Percentiles rank a stretch among this genome's conserved stretches.
These are phyloP conservation scores for Laspeyria flexula DNA, from an alignment of 2,888 invertebrate species.

Conservation along the genomic window DNA sequence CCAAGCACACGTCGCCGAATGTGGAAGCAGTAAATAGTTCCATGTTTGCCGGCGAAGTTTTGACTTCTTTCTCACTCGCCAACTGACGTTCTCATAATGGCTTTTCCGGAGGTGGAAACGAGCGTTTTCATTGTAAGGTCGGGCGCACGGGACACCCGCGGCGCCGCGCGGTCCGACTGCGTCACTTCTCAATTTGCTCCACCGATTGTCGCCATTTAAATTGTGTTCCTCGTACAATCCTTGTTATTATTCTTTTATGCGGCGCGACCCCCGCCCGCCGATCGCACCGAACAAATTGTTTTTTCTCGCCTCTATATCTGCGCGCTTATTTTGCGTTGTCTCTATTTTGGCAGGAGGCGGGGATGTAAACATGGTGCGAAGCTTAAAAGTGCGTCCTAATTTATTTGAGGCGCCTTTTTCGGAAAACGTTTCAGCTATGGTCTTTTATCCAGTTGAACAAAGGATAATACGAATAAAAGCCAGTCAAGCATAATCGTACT, in stretches of 20 bases:
- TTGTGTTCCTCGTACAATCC: constrained; percentile 73
- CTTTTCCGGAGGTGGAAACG: constrained; percentile 57
- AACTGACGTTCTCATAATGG: constrained; percentile 76
- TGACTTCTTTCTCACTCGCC: constrained; percentile 78
- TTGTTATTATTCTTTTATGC: constrained; percentile 74
- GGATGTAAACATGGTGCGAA: constrained; percentile 67
- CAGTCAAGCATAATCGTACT: constrained; percentile 77
- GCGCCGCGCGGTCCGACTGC: constrained; percentile 52
- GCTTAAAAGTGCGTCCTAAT: constrained; percentile 75
- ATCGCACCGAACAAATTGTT: constrained; percentile 56
- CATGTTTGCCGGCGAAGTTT: constrained; percentile 77
- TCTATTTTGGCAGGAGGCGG: constrained; percentile 66
- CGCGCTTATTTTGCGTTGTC: constrained; percentile 62
- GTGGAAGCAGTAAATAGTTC: constrained; percentile 79
- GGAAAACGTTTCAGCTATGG: constrained; percentile 70
- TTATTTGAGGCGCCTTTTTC: constrained; percentile 73
- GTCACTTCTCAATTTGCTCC: constrained; percentile 61
- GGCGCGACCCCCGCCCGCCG: constrained; percentile 41
- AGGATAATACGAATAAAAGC: constrained; percentile 79
- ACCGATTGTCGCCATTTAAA: constrained; percentile 78
- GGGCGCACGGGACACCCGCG: constrained; percentile 53
- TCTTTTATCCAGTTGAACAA: constrained; percentile 77
- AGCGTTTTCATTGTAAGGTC: constrained; percentile 60
- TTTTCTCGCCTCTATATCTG: constrained; percentile 53
- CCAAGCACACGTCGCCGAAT: constrained; percentile 77